Conservation (phyloP, 2,113 vertebrate genomes). For the Dromaius novaehollandiae region DNA sequence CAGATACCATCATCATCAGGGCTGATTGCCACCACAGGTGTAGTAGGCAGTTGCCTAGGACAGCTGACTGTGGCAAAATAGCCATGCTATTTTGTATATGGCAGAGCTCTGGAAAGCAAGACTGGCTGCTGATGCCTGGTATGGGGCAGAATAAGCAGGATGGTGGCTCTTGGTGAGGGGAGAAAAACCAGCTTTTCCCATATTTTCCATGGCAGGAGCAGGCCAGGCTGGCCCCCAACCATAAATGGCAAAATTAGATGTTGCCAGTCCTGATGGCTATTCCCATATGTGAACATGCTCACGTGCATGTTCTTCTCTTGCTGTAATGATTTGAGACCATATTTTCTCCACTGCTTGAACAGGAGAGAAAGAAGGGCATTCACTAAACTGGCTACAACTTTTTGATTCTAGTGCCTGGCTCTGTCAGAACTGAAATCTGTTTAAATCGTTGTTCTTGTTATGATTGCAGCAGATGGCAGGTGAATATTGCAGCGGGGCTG, state of each 20-base stretch:
- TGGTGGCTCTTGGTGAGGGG: not conserved
- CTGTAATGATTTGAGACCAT: not conserved
- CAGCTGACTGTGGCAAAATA: not conserved
- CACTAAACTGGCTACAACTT: not conserved
- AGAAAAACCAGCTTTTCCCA: not conserved
- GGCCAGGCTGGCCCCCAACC: not conserved
- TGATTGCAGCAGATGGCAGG: accelerated
- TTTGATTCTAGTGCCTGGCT: accelerated
- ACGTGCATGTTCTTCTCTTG: accelerated
- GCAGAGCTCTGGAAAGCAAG: not conserved
- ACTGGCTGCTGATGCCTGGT: not conserved
- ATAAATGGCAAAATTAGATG: accelerated
- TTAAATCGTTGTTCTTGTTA: no score
- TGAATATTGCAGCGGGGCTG: no score
- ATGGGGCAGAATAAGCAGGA: not conserved
- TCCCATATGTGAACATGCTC: accelerated
- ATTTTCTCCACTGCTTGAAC: not conserved
- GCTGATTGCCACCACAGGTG: not conserved
- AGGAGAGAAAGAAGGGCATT: not conserved
- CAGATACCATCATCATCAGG: not conserved
- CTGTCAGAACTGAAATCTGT: not conserved
- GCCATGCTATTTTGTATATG: not conserved
- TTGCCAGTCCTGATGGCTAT: not conserved
- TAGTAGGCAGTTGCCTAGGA: not conserved
- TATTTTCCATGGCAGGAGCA: accelerated